Base-by-base conservation (phyloP, 1,140 invertebrate species). In the Drosophila nikananu region DNA sequence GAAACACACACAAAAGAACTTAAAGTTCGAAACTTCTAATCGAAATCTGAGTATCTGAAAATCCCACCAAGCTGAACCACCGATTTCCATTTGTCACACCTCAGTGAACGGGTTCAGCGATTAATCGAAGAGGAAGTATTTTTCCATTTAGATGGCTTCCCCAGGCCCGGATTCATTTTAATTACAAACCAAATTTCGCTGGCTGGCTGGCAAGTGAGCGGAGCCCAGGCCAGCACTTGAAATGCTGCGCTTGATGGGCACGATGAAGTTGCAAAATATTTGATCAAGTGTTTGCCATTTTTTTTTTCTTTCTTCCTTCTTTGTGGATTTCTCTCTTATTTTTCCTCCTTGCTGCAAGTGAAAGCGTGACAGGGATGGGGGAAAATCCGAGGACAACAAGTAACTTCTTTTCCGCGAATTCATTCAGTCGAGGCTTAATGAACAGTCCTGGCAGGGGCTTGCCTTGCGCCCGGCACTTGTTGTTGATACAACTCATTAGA, bases 401-500 rank as follows among this genome's bases (percentile, higher is more conserved):
- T 90, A 89, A 89, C 84, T 89, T 89, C 84, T 89, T 89, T 89
- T 89, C 60, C 81, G 84, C 84, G 86, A 75, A 89, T 81, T 89
- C 84, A 89, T 84, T 90, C 81, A 89, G 86, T 79, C 84, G 82
- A 73, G 77, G 78, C 84, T 89, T 89, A 89, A 89, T 89, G 84
- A 89, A 89, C 86, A 79, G 84, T 83, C 83, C 60, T 78, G 70
- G 59, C 78, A 57, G 60, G 60, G 42, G 67, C 46, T 46, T 7
- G 51, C 44, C 21, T 32, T 51, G 51, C 51, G 64, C 61, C 71
- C 61, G 55, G 63, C 63, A 83, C 84, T 87, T 90, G 84, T 64
- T 89, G 84, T 89, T 89, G 84, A 89, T 90, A 89, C 84, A 89
- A 89, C 84, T 89, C 84, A 89, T 89, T 89, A 89, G 84, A 89